Percentiles rank a stretch among this genome's conserved stretches.
phyloP scores from a whole-genome alignment of 64 coral and sea anemone species.

The Montipora foliosa region DNA sequence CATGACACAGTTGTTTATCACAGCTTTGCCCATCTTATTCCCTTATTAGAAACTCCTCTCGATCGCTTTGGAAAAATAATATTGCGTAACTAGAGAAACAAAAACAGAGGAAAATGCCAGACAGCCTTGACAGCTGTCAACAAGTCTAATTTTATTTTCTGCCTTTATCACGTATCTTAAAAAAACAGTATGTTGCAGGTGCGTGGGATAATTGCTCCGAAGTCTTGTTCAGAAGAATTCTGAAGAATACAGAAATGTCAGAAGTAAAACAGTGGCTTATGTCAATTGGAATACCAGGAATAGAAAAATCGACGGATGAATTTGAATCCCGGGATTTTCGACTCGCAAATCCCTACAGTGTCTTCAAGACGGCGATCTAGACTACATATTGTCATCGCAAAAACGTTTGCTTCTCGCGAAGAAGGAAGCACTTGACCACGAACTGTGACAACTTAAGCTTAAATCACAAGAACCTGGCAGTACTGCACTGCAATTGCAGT shows the following conservation, averaged over 20 bases:
- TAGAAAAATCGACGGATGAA: too few species aligned
- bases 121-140: slow-evolving; percentile 11
- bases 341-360: neutral
- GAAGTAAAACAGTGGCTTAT: too few species aligned
- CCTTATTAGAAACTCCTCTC: slow-evolving; percentile 3
- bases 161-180: too few species aligned
- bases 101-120: slow-evolving; percentile 5
- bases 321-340: neutral
- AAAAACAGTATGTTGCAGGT: too few species aligned
- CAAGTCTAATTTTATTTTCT: neutral
- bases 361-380: too few species aligned
- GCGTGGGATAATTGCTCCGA: too few species aligned
- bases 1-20: slow-evolving; percentile 28
- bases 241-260: neutral
- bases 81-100: neutral
- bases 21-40: slow-evolving; percentile 10
- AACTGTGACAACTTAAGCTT: neutral
- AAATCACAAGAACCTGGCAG: too few species aligned
- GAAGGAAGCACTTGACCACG: slow-evolving; percentile 9
- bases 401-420: slow-evolving; percentile 41
- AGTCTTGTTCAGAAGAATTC: neutral
- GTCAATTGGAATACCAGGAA: too few species aligned
- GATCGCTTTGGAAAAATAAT: slow-evolving; percentile 11
- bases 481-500: neutral
- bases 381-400: neutral